These are phyloP conservation scores for Fragum fragum DNA, from an alignment of 2,888 invertebrate genomes.

Conservation along the genomic window DNA sequence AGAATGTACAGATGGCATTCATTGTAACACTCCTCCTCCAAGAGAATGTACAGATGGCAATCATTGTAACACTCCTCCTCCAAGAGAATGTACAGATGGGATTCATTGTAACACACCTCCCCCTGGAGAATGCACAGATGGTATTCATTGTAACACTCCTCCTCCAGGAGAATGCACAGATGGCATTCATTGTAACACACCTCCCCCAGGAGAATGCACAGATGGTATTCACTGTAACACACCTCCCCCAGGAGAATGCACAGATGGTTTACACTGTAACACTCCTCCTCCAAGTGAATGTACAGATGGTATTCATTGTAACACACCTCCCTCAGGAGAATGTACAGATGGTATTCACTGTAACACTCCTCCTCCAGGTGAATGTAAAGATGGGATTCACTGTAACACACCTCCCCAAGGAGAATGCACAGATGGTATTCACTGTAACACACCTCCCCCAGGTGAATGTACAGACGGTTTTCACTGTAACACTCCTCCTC, in stretches of 20 bases:
- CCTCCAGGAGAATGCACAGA: conserved; percentile 57
- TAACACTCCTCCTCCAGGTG: conserved; percentile 52
- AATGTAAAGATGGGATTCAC: conserved; percentile 59
- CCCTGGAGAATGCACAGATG: conserved; percentile 43
- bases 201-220: conserved; percentile 54
- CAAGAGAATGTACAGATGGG: conserved; percentile 64
- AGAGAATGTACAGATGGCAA: conserved; percentile 65
- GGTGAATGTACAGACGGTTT: conserved; percentile 65
- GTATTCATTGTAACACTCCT: conserved; percentile 35
- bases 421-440: conserved; percentile 67
- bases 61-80: conserved; percentile 64
- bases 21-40: conserved; percentile 19
- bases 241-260: conserved; percentile 59
- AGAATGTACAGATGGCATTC: conserved; percentile 26
- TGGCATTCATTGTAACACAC: conserved; percentile 67
- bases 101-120: conserved; percentile 70
- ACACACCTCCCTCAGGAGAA: conserved; percentile 56
- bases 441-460: conserved; percentile 63
- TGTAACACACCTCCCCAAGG: conserved; percentile 63
- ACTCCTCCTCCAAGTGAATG: conserved; percentile 61
- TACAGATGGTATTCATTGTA: conserved; percentile 69
- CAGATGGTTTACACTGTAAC: conserved; percentile 68
- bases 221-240: conserved; percentile 71
- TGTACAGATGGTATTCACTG: conserved; percentile 71
- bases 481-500: conserved; percentile 70